phyloP scores from a whole-genome alignment of 2,113 vertebrate genomes.

The Scolopax mira region DNA sequence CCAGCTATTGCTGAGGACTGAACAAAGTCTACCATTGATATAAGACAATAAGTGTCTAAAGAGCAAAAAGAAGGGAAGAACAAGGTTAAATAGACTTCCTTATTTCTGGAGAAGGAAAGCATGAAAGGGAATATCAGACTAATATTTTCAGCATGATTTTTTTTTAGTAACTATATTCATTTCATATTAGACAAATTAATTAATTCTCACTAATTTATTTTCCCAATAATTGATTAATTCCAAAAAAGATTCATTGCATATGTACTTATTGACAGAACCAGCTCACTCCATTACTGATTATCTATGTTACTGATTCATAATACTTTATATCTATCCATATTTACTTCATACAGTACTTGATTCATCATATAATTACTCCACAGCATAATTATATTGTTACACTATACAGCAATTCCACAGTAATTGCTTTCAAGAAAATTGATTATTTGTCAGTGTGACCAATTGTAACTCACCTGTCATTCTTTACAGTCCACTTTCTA shows the following conservation, averaged over 20 bases:
- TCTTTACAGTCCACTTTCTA: not conserved
- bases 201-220: not conserved
- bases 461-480: not conserved
- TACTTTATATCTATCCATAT: conserved; percentile 17
- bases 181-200: not conserved
- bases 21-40: not conserved
- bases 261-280: not conserved
- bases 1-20: not conserved
- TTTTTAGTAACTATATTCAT: not conserved
- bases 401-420: not conserved
- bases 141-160: not conserved
- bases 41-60: not conserved
- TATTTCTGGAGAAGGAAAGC: not conserved
- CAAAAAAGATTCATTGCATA: not conserved
- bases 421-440: not conserved
- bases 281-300: not conserved
- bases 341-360: not conserved
- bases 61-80: not conserved
- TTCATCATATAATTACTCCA: conserved; percentile 29
- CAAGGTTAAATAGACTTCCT: not conserved
- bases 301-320: not conserved
- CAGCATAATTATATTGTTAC: not conserved
- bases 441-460: not conserved
- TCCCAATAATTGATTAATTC: not conserved
- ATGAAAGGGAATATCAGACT: not conserved